Conservation (phyloP, 1,140 invertebrate species). For the Hylaeus anthracinus region DNA sequence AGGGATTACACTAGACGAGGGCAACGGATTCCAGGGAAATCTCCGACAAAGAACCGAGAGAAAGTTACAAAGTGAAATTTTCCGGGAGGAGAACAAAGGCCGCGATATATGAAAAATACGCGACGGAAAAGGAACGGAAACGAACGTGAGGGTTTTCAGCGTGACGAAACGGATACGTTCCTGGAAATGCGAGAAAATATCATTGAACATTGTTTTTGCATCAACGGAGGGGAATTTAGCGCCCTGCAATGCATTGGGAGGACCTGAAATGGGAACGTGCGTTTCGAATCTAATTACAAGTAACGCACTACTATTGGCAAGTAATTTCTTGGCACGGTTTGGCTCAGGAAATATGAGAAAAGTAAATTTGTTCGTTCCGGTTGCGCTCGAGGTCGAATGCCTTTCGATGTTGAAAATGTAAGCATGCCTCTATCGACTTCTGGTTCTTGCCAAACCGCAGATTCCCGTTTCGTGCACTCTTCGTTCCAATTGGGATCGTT, state of each 20-base stretch:
- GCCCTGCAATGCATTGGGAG: background rate
- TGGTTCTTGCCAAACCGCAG: constrained; percentile 42
- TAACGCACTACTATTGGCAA: constrained; percentile 10
- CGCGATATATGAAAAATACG: constrained; percentile 7
- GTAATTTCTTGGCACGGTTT: constrained; percentile 27
- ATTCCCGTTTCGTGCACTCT: constrained; percentile 9
- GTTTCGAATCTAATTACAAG: background rate
- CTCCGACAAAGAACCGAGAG: constrained; percentile 18
- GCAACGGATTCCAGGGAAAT: constrained; percentile 14
- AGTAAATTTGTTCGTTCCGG: constrained; percentile 32
- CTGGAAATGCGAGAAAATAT: background rate
- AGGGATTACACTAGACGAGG: constrained; percentile 5
- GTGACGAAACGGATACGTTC: background rate
- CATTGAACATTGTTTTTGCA: background rate
- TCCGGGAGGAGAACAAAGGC: background rate
- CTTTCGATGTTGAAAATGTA: constrained; percentile 27
- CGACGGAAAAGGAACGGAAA: background rate
- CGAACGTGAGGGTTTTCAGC: background rate
- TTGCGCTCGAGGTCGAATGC: constrained; percentile 15
- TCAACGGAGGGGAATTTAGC: background rate
- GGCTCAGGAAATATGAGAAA: constrained; percentile 10
- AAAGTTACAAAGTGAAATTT: constrained; percentile 21
- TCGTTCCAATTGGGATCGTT: constrained; percentile 6
- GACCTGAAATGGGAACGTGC: background rate
- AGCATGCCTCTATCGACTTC: constrained; percentile 40